A percentile compares a stretch with the other conserved stretches of the same genome.
Evolutionary conservation across 2,113 vertebrate species (phyloP).

Genomic region (Xiphorhynchus elegans): DNA sequence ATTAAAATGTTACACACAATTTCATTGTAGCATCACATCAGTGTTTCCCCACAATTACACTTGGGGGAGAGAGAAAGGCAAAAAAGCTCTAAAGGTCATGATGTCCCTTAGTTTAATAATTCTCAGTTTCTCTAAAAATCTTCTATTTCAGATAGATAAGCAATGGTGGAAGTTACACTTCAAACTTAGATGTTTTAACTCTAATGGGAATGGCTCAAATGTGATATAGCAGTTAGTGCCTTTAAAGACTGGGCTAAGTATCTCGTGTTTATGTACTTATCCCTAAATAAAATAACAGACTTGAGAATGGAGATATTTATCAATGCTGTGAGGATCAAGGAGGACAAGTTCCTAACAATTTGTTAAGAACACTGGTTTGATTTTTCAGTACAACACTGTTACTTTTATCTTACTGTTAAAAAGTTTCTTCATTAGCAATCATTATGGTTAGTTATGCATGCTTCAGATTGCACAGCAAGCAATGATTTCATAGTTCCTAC

Average conservation of each 20-base stretch:
- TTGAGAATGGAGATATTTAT: not conserved
- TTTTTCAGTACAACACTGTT: not conserved
- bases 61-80: fast-evolving
- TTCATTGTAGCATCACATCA: not conserved
- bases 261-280: not conserved
- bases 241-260: not conserved
- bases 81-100: not conserved
- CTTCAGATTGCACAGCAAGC: not conserved
- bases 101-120: not conserved
- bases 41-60: not conserved
- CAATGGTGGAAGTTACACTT: not conserved
- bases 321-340: fast-evolving
- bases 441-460: not conserved
- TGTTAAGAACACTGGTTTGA: not conserved
- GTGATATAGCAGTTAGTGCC: not conserved
- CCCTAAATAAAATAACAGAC: not conserved
- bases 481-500: not conserved
- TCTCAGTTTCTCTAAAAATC: not conserved
- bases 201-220: not conserved
- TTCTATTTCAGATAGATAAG: not conserved
- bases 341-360: not conserved
- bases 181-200: not conserved
- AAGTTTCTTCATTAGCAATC: not conserved
- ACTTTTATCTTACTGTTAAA: not conserved
- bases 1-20: not conserved